phyloP scores from a whole-genome alignment of 2,888 invertebrate genomes.

The Ashinkailepas kermadecensis region DNA sequence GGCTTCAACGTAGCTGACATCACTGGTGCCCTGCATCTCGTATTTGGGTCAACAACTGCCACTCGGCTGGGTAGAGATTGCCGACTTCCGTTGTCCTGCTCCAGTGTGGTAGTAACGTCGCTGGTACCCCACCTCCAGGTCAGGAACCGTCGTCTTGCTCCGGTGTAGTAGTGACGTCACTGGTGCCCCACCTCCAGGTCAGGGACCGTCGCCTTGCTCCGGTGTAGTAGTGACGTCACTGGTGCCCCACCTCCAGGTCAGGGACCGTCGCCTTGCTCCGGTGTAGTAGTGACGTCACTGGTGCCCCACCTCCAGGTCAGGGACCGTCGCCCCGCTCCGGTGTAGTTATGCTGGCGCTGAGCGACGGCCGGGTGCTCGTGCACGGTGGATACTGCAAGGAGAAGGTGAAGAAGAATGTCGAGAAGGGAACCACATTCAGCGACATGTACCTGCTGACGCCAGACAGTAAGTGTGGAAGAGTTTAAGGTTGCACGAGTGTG shows the following conservation, averaged over 20 bases:
- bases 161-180: no score
- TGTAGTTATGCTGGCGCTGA: constrained; percentile 60
- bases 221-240: no score
- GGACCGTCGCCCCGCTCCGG: constrained; percentile 72
- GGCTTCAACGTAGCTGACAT: no score
- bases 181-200: constrained; percentile 43
- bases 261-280: constrained; percentile 37
- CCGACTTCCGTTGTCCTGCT: no score
- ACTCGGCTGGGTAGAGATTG: no score
- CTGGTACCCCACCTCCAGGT: no score
- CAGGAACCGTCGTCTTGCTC: no score
- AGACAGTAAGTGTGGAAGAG: constrained; percentile 50
- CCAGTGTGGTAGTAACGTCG: no score
- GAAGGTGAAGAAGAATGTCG: constrained; percentile 57
- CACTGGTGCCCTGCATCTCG: no score
- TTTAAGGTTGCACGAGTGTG: no score
- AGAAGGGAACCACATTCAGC: constrained; percentile 60
- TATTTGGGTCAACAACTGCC: no score
- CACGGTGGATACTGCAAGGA: constrained; percentile 73
- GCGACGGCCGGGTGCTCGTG: constrained; percentile 58
- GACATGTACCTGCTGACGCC: constrained; percentile 60
- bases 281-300: no score
- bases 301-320: constrained; percentile 44
- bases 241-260: constrained; percentile 44
- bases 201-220: constrained; percentile 38